These are phyloP conservation scores for Chloropsis hardwickii DNA, from an alignment of 2,113 vertebrate genomes.

Conservation along the genomic window DNA sequence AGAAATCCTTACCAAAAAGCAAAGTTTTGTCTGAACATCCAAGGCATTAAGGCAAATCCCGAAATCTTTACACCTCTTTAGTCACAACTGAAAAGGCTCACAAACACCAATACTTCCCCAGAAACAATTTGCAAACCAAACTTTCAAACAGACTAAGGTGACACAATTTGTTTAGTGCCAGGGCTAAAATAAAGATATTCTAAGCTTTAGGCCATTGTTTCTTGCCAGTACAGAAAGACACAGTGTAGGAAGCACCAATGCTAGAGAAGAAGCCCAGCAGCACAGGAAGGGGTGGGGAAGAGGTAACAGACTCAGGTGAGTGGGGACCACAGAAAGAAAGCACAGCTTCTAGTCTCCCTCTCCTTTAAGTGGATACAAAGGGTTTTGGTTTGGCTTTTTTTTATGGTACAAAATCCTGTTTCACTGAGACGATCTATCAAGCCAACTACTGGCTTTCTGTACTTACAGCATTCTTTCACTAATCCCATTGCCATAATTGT, in stretches of 20 bases:
- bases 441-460: not conserved
- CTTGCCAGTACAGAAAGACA: not conserved
- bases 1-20: not conserved
- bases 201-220: not conserved
- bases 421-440: not conserved
- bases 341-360: not conserved
- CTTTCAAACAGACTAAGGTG: not conserved
- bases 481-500: not conserved
- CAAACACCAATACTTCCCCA: not conserved
- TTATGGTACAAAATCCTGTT: not conserved
- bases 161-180: not conserved
- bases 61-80: not conserved
- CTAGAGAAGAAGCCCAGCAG: not conserved
- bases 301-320: not conserved
- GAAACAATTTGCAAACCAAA: not conserved
- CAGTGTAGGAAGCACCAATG: rapidly evolving
- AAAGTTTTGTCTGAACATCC: not conserved
- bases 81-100: not conserved
- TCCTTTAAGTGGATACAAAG: not conserved
- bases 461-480: not conserved
- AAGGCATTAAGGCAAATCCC: not conserved
- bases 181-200: not conserved
- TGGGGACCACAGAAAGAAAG: not conserved
- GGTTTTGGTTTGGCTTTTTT: not conserved
- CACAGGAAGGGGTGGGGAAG: not conserved